Evolutionary conservation across 1,140 invertebrate species (phyloP).

Genomic region (Aphis craccivora): DNA sequence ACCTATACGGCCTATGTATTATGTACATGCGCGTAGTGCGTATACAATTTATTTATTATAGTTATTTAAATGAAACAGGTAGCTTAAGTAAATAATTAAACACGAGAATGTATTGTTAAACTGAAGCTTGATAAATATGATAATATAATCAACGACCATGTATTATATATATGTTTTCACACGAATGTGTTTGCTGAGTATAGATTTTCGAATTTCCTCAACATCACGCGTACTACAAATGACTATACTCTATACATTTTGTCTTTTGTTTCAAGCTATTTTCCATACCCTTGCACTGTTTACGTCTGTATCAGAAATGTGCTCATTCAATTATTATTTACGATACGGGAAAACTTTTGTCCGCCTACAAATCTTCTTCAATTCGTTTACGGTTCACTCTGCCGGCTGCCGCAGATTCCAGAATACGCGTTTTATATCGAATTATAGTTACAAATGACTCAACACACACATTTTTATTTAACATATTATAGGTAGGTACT

Average conservation of each 20-base stretch:
- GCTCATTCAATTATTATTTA: slow-evolving; percentile 55
- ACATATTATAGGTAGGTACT: not conserved
- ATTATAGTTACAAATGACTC: not conserved
- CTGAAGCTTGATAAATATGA: not conserved
- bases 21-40: not conserved
- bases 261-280: slow-evolving; percentile 15
- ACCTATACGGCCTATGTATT: no score
- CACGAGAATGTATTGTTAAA: not conserved
- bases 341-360: slow-evolving; percentile 39
- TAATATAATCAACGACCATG: not conserved
- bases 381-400: slow-evolving; percentile 25
- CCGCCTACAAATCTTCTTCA: not conserved
- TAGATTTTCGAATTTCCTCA: not conserved
- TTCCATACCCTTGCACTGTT: not conserved
- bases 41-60: not conserved
- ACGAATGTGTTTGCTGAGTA: not conserved
- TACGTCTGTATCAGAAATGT: slow-evolving; percentile 28
- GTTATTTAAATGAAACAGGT: not conserved
- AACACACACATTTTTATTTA: not conserved
- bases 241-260: not conserved
- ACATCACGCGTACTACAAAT: not conserved
- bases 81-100: not conserved
- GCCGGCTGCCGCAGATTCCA: not conserved
- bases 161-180: not conserved
- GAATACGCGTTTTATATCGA: not conserved